Base-by-base conservation (phyloP, 1,140 invertebrate genomes). In the Harpegnathos saltator region DNA sequence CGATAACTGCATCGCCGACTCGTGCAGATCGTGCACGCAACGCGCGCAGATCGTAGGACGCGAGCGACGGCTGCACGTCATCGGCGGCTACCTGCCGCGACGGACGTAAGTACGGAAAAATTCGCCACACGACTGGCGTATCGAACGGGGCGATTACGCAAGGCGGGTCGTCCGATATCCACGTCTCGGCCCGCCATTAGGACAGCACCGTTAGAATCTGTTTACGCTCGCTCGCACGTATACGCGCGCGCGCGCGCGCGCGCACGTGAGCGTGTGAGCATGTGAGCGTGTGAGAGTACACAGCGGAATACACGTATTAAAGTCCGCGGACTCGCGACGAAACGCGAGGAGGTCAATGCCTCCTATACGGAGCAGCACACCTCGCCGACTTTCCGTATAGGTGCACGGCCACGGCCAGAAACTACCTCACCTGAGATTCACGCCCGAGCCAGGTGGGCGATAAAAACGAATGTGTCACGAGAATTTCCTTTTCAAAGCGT, bases 391-490 rank as follows among this genome's bases (percentile, higher is more conserved):
- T 92, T 92, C 91, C 90, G 90, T 90, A 90, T 66, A 78, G 65
- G 75, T 88, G 38, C 38, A 44, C 38, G 38, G 38, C 38, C 38
- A 89, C 81, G 87, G 78, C 44, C 82, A 59, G 85, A 68, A 85
- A 81, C 73, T 72, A 83, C 84, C 75, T 84, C 84, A 80, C 80
- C 88, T 81, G 89, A 88, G 89, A 91, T 91, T 91, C 89, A 90
- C 85, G 62, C 73, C 56, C 68, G 81, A 61, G 65, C 56, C 84
- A 33, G 77, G 77, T 69, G 81, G 56, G 75, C 90, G 86, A 91
- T 92, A 93, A 93, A 93, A 93, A 93, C 92, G 91, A 92, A 93
- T 92, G 91, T 93, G 91, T 93, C 92, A 93, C 93, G 90, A 91
- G 90, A 93, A 93, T 93, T 93, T 92, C 93, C 91, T 93, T 93